phyloP scores from a whole-genome alignment of 1,140 invertebrate genomes.

The Cyphomyrmex costatus region DNA sequence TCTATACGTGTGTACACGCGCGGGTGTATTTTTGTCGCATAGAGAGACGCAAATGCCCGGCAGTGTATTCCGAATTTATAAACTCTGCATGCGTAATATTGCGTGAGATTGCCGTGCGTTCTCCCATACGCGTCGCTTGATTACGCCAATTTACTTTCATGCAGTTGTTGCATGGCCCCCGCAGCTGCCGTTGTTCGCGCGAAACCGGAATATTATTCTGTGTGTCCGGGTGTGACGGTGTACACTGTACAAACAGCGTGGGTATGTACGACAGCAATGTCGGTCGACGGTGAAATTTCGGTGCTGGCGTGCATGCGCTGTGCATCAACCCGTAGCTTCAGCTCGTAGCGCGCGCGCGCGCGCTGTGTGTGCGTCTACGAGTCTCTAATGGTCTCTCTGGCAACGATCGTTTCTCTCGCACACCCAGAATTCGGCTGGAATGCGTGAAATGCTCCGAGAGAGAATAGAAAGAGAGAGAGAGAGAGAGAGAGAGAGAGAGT shows the following conservation, averaged over 20 bases:
- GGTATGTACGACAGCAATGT: constrained; percentile 23
- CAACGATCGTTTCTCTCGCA: constrained; percentile 62
- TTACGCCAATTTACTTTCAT: constrained; percentile 75
- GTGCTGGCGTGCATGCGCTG: constrained; percentile 62
- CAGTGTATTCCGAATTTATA: constrained; percentile 70
- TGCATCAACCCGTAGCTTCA: too few relatives aligned
- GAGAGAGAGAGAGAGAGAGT: background rate
- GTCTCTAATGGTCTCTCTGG: background rate
- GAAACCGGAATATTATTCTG: constrained; percentile 43
- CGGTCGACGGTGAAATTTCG: constrained; percentile 26
- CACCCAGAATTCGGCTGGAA: constrained; percentile 56
- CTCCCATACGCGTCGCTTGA: constrained; percentile 64
- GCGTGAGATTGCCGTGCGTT: constrained; percentile 67
- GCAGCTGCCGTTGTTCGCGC: constrained; percentile 18
- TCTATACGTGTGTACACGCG: too few relatives aligned
- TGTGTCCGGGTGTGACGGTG: constrained; percentile 1
- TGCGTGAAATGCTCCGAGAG: constrained; percentile 24
- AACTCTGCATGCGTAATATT: constrained; percentile 74
- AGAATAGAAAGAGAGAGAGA: background rate
- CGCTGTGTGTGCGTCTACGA: background rate
- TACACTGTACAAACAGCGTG: background rate
- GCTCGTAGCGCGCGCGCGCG: constrained; percentile 4
- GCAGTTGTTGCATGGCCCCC: constrained; percentile 62
- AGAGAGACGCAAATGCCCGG: constrained; percentile 27
- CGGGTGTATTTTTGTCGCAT: background rate